Base-by-base conservation (phyloP, 2,888 invertebrate species). In the Diplazon laetatorius region DNA sequence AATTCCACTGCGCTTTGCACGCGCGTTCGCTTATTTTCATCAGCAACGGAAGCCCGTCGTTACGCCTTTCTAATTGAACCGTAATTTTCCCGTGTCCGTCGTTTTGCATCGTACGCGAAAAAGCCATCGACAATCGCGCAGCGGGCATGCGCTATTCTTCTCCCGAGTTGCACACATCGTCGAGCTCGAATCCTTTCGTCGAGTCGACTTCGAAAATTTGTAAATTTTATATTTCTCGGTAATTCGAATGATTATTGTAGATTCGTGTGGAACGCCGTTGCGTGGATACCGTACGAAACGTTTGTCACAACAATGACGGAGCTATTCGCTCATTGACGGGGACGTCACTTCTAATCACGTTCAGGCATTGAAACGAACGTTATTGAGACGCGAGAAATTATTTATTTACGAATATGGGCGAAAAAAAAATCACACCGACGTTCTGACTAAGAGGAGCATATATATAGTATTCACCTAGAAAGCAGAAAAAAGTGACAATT, bases 61-160 rank as follows among this genome's bases (percentile, higher is more conserved):
- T 76, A 76, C 69, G 69, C 69, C 75, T 76, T 76, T 76, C 75
- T 65, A 70, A 69, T 59, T 22, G 52, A 76, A 70, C 69, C 70
- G 48, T 70, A 57, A 76, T 76, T 74, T 66, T 63, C 20, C 62
- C 30, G 42, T 60, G 52, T 74, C 69, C 63, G n/a, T 1, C 10
- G 39, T 8, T 39, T 12, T 46, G 68, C 39, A 63, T 71, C 62
- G 50, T 48, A 30, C 60, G 70, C 16, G 22, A 16, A 57, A 63
- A 63, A 6, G 62, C 63, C 69, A 63, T 76, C 75, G 75, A 76
- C 55, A 76, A 62, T 66, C 46, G 30, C 6, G 30, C n/a, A n/a
- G n/a, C n/a, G n/a, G n/a, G n/a, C n/a, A n/a, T n/a, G 3, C 16
- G 3, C 16, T 14, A 5, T 14, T 14, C 4, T 48, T 20, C 30